Percentiles rank a stretch among this genome's conserved stretches.
Evolutionary conservation across 1,140 invertebrate species (phyloP).

Genomic region (Ips typographus): DNA sequence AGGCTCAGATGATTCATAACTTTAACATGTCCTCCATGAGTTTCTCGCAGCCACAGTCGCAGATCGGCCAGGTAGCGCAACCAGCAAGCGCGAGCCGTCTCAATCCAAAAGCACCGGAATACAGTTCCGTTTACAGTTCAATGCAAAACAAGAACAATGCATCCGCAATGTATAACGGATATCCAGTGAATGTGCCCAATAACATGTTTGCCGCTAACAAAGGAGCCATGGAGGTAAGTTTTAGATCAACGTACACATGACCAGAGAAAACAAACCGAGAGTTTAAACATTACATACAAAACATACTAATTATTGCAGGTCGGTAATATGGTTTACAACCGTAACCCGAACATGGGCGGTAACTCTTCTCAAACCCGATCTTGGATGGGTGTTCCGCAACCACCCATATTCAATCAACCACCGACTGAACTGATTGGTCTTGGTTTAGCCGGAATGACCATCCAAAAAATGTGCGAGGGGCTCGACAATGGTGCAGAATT

Average conservation of each 20-base stretch:
- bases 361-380: slow-evolving; percentile 31
- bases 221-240: slow-evolving; percentile 23
- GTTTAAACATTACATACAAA: neutral
- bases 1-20: slow-evolving; percentile 45
- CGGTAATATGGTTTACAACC: slow-evolving; percentile 4
- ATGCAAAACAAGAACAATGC: slow-evolving; percentile 48
- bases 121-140: slow-evolving; percentile 58
- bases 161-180: slow-evolving; percentile 43
- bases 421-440: slow-evolving; percentile 43
- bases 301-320: slow-evolving; percentile 9
- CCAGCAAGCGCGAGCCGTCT: slow-evolving; percentile 69
- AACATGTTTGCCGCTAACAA: slow-evolving; percentile 38
- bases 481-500: slow-evolving; percentile 55
- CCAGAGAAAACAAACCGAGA: neutral
- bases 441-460: slow-evolving; percentile 48
- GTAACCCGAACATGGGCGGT: neutral
- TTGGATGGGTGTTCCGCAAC: slow-evolving; percentile 43
- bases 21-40: slow-evolving; percentile 53
- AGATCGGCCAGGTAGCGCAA: slow-evolving; percentile 34
- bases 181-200: slow-evolving; percentile 39
- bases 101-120: slow-evolving; percentile 87
- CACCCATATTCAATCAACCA: slow-evolving; percentile 44
- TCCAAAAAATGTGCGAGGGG: slow-evolving; percentile 55
- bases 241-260: neutral
- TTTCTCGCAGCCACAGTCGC: slow-evolving; percentile 51